These are phyloP conservation scores for Aurelia aurita complex sp. Pacific DNA, from an alignment of 30 jellyfish, hydroid and myxozoan genomes.

Conservation along the genomic window DNA sequence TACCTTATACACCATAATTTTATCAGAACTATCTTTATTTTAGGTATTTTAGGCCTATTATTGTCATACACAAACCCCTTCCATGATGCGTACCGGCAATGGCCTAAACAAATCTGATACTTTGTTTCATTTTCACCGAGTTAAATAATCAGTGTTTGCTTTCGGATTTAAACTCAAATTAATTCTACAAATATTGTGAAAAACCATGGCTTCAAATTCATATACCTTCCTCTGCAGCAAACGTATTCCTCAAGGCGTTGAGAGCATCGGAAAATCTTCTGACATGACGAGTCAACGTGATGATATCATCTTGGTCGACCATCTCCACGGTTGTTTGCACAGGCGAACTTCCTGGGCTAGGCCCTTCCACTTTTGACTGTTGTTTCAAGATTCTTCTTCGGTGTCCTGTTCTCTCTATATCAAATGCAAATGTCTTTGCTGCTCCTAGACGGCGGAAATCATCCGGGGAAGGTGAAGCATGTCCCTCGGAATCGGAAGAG, in stretches of 20 bases:
- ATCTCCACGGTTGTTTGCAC: constrained; percentile 27
- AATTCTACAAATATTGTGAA: no score
- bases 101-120: no score
- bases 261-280: constrained; percentile 88
- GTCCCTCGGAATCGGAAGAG: constrained; percentile 47
- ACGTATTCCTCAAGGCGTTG: constrained; percentile 72
- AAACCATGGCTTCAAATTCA: constrained; percentile 14
- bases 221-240: constrained; percentile 71
- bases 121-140: no score
- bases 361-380: constrained; percentile 20
- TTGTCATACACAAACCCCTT: no score
- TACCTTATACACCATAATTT: no score
- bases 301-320: constrained; percentile 96
- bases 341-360: constrained; percentile 75
- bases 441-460: constrained; percentile 11
- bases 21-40: no score
- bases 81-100: no score
- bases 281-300: constrained; percentile 91
- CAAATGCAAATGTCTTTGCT: constrained; percentile 5
- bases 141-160: no score
- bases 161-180: no score
- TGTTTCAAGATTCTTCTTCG: constrained; percentile 28
- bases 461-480: constrained; percentile 28
- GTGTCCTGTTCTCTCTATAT: constrained; percentile 11
- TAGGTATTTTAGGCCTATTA: no score